These are phyloP conservation scores for Drosophila athabasca DNA, from an alignment of 1,140 invertebrate genomes.

Conservation along the genomic window DNA sequence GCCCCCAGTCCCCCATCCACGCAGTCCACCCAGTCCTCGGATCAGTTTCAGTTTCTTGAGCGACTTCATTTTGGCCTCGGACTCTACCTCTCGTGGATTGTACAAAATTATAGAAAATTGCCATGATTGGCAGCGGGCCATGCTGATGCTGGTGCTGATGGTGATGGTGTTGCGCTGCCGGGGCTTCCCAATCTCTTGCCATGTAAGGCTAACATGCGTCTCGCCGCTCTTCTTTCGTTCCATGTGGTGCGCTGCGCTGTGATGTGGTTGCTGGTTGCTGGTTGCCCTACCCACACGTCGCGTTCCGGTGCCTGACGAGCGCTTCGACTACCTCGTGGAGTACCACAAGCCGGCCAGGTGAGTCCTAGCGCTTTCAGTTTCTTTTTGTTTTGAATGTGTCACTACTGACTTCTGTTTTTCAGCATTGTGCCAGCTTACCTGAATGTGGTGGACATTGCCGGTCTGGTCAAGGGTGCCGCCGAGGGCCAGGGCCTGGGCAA, in stretches of 20 bases:
- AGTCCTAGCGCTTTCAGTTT: slow-evolving; percentile 59
- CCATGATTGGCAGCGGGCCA: slow-evolving; percentile 64
- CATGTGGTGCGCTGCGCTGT: neutral
- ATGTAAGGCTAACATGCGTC: slow-evolving; percentile 56
- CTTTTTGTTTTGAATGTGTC: neutral
- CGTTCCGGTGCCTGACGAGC: slow-evolving; percentile 98
- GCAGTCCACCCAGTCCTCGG: slow-evolving; percentile 8
- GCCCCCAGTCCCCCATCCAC: slow-evolving; percentile 1
- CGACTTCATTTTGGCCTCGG: slow-evolving; percentile 72
- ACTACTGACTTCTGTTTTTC: slow-evolving; percentile 21
- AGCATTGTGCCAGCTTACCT: slow-evolving; percentile 99
- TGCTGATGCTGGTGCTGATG: slow-evolving; percentile 11
- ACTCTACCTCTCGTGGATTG: slow-evolving; percentile 42
- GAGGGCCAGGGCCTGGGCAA: slow-evolving; percentile 99
- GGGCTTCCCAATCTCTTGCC: slow-evolving; percentile 47
- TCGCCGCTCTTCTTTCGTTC: slow-evolving; percentile 10
- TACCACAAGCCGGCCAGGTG: slow-evolving; percentile 98
- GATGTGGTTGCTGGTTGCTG: slow-evolving; percentile 3
- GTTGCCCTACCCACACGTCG: slow-evolving; percentile 89
- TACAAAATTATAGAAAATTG: slow-evolving; percentile 82
- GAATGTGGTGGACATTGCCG: slow-evolving; percentile 99
- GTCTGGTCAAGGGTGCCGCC: slow-evolving; percentile 98
- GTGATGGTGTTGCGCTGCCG: slow-evolving; percentile 22
- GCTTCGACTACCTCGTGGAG: slow-evolving; percentile 97
- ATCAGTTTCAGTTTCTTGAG: slow-evolving; percentile 42